These are phyloP conservation scores for Eriosoma lanigerum DNA, from an alignment of 1,140 invertebrate species.

Conservation along the genomic window DNA sequence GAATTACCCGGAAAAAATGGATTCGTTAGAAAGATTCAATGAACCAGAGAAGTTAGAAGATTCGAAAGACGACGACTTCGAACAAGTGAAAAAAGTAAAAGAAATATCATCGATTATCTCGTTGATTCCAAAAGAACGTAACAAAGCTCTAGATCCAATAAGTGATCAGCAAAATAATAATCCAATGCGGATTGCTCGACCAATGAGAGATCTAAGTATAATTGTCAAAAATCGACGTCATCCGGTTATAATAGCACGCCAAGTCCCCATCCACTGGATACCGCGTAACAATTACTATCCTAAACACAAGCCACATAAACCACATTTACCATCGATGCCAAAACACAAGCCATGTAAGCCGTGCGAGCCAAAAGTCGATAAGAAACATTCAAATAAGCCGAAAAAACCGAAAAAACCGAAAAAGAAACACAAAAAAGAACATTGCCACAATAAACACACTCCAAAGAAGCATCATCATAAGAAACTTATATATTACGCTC, in stretches of 20 bases:
- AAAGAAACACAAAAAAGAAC: constrained; percentile 10
- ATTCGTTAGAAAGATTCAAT: constrained; percentile 1
- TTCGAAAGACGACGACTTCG: not conserved
- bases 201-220: constrained; percentile 32
- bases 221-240: constrained; percentile 10
- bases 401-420: constrained; percentile 33
- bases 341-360: constrained; percentile 45
- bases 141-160: constrained; percentile 2
- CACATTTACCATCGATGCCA: not conserved
- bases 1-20: not conserved
- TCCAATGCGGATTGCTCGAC: constrained; percentile 5
- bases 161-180: not conserved
- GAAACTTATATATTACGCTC: constrained; percentile 29
- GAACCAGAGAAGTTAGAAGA: not conserved
- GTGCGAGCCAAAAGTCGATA: constrained; percentile 25
- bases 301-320: too few relatives aligned
- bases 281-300: not conserved
- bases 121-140: constrained; percentile 22
- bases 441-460: not conserved
- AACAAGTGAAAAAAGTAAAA: constrained; percentile 36
- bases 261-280: constrained; percentile 6
- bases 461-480: constrained; percentile 29
- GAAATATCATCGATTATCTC: constrained; percentile 12
- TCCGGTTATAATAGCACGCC: constrained; percentile 5
- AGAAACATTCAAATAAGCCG: constrained; percentile 15